Conservation (phyloP, 2,113 vertebrate genomes). For the Phalacrocorax pelagicus region DNA sequence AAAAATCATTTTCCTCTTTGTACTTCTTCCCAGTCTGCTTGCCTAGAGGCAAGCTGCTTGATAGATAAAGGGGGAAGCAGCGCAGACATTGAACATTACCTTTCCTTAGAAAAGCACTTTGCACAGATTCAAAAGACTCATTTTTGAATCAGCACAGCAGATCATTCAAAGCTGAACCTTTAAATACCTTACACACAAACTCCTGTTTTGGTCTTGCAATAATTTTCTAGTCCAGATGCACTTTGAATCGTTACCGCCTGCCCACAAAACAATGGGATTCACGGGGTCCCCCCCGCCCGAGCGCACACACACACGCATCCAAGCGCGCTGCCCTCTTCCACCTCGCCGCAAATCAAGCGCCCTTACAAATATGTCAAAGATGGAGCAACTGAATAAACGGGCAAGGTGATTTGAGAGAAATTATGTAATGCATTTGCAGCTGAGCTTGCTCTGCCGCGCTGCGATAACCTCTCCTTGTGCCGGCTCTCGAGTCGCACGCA, state of each 20-base stretch:
- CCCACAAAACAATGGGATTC: not conserved
- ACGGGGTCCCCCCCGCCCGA: not conserved
- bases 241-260: not conserved
- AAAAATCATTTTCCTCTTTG: not conserved
- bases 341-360: rapidly evolving
- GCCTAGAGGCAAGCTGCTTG: not conserved
- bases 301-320: not conserved
- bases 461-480: not conserved
- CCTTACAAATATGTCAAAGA: not conserved
- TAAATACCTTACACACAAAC: not conserved
- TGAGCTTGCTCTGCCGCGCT: not conserved
- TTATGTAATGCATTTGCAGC: not conserved
- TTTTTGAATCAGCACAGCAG: not conserved
- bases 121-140: not conserved
- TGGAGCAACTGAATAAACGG: rapidly evolving
- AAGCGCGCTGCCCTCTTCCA: not conserved
- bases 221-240: not conserved
- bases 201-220: not conserved
- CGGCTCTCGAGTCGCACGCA: not conserved
- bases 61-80: not conserved
- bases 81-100: not conserved
- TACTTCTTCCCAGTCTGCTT: not conserved
- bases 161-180: not conserved
- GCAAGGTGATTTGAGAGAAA: not conserved
- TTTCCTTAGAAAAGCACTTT: not conserved